Base-by-base conservation (phyloP, 2,113 vertebrate species). In the Leucosticte australis region DNA sequence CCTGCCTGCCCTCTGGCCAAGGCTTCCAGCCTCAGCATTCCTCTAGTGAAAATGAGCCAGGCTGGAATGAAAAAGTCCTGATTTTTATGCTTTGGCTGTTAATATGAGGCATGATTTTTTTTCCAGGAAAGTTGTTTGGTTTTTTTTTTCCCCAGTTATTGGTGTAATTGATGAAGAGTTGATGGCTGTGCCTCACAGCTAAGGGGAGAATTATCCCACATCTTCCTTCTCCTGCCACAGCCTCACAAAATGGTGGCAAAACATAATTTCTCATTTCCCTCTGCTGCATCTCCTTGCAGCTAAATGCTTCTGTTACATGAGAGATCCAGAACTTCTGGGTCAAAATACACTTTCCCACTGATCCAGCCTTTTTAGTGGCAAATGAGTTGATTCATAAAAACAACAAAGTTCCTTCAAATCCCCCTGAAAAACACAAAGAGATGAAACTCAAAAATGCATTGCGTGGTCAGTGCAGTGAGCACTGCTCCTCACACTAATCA, bases 41-140 rank as follows among this genome's bases (percentile, higher is more conserved):
- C 39, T 70, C 35, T 21, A 7, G 24, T 19, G 59, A 20, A 52
- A 86, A 50, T 10, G 4, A 53, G 7, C 39, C 17, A 41, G 23
- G 27, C 49, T 71, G n/a, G 17, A 71, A 24, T 47, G 42, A 44
- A 74, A 70, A 47, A n/a, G 0, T 55, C 33, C 17, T 53, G 20
- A 39, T 28, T 49, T 71, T 71, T 89, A 6, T 28, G 9, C 27
- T 11, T 52, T 44, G 22, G 26, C 13, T 89, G 4, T 20, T 50
- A 57, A 73, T 57, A 46, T 27, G 50, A 78, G 30, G 12, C 15
- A 59, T 20, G 13, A 13, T 37, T 2, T 35, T 77, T 77, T 80
- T 80, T 33, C 70, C 37, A n/a, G 16, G 37, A 20, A n/a, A 55
- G 5, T 2, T 37, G 11, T 0, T 1, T 12, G 10, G 6, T 15